A percentile compares a stretch with the other conserved stretches of the same genome.
Conservation (phyloP, 2,113 vertebrate species). For the Catagonus wagneri region DNA sequence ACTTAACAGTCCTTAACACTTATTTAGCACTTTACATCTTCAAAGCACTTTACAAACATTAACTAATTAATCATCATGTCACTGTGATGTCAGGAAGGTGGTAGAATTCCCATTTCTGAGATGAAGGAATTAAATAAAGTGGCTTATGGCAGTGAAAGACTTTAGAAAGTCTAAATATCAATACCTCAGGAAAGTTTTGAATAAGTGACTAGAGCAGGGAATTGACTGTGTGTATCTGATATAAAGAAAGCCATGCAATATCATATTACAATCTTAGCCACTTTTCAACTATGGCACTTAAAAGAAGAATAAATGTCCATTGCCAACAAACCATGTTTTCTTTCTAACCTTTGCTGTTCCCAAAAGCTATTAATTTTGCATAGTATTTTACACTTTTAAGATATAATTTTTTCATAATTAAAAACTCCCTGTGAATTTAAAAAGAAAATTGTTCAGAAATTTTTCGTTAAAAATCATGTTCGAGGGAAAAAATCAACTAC, state of each 20-base stretch:
- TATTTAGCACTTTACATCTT: conserved; percentile 76
- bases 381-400: not conserved
- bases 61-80: conserved; percentile 78
- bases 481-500: conserved; percentile 25
- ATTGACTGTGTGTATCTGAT: not conserved
- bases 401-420: not conserved
- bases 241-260: not conserved
- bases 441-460: not conserved
- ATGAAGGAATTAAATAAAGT: conserved; percentile 81
- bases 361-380: not conserved
- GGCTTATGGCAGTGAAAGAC: conserved; percentile 61
- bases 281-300: not conserved
- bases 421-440: not conserved
- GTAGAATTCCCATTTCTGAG: conserved; percentile 76
- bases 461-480: not conserved
- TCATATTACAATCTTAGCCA: not conserved
- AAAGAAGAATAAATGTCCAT: not conserved
- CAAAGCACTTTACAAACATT: conserved; percentile 80
- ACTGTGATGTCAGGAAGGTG: conserved; percentile 69
- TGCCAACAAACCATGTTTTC: not conserved
- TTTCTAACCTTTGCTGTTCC: not conserved
- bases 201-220: not conserved
- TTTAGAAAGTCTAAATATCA: conserved; percentile 54
- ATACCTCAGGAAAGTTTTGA: conserved; percentile 48
- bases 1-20: conserved; percentile 71